Percentiles rank a stretch among this genome's conserved stretches.
Conservation (phyloP, 1,140 invertebrate genomes). For the Hesperophylax magnus region DNA sequence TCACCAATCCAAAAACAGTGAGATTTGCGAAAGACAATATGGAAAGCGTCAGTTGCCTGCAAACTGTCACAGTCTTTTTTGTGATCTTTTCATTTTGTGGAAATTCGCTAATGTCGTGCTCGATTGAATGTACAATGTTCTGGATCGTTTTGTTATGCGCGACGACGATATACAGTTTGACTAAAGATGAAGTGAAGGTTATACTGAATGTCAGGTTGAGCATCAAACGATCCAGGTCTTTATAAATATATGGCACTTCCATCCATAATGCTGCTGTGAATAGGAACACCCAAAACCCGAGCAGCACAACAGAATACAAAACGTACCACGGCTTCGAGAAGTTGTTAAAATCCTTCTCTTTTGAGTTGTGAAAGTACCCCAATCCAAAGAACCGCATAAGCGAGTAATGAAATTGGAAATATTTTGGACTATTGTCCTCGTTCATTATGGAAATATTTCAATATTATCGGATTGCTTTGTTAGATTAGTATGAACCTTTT, state of each 20-base stretch:
- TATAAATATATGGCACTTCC: constrained; percentile 44
- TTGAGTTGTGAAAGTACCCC: constrained; percentile 33
- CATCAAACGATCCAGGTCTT: constrained; percentile 50
- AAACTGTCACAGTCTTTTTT: constrained; percentile 38
- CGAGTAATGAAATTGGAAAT: constrained; percentile 50
- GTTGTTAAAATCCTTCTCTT: constrained; percentile 39
- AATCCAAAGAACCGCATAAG: constrained; percentile 47
- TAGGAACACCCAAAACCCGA: constrained; percentile 47
- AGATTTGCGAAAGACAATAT: constrained; percentile 51
- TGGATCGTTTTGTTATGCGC: constrained; percentile 38
- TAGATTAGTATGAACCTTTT: too few relatives aligned
- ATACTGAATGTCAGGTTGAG: constrained; percentile 51
- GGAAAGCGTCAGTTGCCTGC: constrained; percentile 42
- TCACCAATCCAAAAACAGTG: constrained; percentile 47
- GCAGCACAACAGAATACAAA: constrained; percentile 42
- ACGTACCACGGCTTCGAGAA: constrained; percentile 46
- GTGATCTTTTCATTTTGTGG: constrained; percentile 36
- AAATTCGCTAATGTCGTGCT: constrained; percentile 46
- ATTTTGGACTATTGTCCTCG: constrained; percentile 1
- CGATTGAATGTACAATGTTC: constrained; percentile 42
- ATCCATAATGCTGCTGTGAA: constrained; percentile 50
- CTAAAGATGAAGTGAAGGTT: constrained; percentile 43
- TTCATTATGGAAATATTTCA: too few relatives aligned
- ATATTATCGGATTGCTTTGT: too few relatives aligned
- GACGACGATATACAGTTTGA: constrained; percentile 48